Conservation (phyloP, 2,113 vertebrate genomes). For the Rhynchopsitta pachyrhyncha region DNA sequence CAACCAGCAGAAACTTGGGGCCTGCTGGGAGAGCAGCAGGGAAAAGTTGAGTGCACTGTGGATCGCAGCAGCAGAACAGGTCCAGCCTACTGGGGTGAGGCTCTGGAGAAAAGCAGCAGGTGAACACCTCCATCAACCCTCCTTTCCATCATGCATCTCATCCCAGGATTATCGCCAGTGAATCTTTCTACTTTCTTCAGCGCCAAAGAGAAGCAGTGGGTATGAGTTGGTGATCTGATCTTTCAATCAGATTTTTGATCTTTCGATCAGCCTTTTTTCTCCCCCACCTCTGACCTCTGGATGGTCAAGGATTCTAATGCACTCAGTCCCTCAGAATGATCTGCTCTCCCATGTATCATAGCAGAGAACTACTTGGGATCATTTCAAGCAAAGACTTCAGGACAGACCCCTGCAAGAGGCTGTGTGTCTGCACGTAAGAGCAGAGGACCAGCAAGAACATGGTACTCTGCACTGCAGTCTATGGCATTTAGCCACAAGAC, state of each 20-base stretch:
- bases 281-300: not conserved
- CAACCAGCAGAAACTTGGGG: slow-evolving; percentile 34
- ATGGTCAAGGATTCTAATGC: not conserved
- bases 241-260: not conserved
- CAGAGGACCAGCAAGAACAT: not conserved
- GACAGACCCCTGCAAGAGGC: not conserved
- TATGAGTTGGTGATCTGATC: not conserved
- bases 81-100: slow-evolving; percentile 16
- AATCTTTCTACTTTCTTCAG: not conserved
- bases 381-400: not conserved
- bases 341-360: not conserved
- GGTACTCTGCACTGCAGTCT: not conserved
- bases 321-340: not conserved
- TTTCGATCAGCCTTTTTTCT: not conserved
- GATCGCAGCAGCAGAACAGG: not conserved
- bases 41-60: slow-evolving; percentile 12
- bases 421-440: not conserved
- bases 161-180: not conserved
- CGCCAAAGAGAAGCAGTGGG: not conserved
- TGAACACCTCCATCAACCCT: slow-evolving; percentile 21
- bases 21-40: slow-evolving; percentile 29
- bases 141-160: not conserved
- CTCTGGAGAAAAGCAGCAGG: slow-evolving; percentile 48
- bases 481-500: not conserved
- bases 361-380: not conserved